Evolutionary conservation across 2,888 invertebrate species (phyloP).

Genomic region (Mythimna albipuncta): DNA sequence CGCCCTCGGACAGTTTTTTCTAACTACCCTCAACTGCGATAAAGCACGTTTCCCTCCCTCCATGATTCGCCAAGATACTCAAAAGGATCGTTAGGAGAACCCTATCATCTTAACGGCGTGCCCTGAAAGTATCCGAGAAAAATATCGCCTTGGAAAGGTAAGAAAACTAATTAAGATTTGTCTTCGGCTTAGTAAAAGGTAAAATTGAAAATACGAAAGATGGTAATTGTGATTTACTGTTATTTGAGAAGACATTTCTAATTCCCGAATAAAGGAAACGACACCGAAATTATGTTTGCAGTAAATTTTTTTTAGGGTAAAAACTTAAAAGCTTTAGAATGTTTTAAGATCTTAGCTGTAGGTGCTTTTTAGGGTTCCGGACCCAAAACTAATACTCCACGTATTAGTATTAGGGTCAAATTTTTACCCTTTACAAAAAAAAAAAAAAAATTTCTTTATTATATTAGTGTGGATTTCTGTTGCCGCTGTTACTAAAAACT

Average conservation of each 20-base stretch:
- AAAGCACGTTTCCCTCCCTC: constrained; percentile 52
- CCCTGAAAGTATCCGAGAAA: constrained; percentile 30
- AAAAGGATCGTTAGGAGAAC: constrained; percentile 44
- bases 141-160: constrained; percentile 14
- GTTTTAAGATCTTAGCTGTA: neutral
- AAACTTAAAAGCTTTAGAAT: neutral
- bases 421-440: no score
- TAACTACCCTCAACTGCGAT: constrained; percentile 44
- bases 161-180: constrained; percentile 54
- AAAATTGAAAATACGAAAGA: constrained; percentile 50
- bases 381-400: no score
- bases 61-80: constrained; percentile 42
- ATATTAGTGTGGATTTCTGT: no score
- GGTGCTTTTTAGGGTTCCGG: no score
- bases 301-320: neutral
- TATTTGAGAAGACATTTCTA: constrained; percentile 43
- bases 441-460: no score
- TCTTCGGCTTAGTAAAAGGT: constrained; percentile 26
- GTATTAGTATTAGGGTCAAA: no score
- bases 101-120: constrained; percentile 46
- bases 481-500: no score
- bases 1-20: constrained; percentile 10
- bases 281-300: constrained; percentile 2
- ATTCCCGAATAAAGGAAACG: constrained; percentile 23
- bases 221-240: constrained; percentile 50